Conservation (phyloP, 2,797 vertebrate genomes). For the Eutrigla gurnardus region DNA sequence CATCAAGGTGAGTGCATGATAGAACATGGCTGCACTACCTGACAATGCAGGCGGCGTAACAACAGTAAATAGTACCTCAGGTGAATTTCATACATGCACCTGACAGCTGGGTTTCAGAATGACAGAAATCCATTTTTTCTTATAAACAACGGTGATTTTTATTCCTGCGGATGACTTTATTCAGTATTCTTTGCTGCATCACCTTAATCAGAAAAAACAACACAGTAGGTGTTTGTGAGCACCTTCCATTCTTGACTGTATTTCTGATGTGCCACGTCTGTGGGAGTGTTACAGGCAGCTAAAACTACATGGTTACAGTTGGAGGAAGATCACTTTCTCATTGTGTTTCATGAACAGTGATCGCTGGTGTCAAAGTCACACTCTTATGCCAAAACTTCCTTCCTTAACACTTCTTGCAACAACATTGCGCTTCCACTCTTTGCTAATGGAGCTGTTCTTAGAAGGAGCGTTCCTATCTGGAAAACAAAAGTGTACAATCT, state of each 20-base stretch:
- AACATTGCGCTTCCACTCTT: background rate
- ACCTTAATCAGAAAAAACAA: background rate
- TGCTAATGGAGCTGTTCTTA: background rate
- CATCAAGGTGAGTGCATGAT: conserved; percentile 90
- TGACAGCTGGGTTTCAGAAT: background rate
- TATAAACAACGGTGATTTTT: background rate
- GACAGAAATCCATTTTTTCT: background rate
- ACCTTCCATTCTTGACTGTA: background rate
- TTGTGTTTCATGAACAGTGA: background rate
- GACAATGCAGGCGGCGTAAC: background rate
- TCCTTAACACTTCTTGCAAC: background rate
- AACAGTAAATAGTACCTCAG: background rate
- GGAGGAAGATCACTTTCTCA: background rate
- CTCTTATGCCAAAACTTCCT: background rate
- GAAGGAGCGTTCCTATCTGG: background rate
- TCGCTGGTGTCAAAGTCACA: background rate
- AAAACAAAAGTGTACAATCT: background rate
- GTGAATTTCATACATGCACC: background rate
- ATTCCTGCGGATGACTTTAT: background rate
- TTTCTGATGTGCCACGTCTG: background rate
- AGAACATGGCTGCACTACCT: background rate
- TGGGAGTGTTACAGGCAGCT: background rate
- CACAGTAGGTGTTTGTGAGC: background rate
- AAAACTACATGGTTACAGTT: background rate
- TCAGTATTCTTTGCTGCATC: background rate